phyloP scores from a whole-genome alignment of 2,888 invertebrate species.

The Thymelicus sylvestris region DNA sequence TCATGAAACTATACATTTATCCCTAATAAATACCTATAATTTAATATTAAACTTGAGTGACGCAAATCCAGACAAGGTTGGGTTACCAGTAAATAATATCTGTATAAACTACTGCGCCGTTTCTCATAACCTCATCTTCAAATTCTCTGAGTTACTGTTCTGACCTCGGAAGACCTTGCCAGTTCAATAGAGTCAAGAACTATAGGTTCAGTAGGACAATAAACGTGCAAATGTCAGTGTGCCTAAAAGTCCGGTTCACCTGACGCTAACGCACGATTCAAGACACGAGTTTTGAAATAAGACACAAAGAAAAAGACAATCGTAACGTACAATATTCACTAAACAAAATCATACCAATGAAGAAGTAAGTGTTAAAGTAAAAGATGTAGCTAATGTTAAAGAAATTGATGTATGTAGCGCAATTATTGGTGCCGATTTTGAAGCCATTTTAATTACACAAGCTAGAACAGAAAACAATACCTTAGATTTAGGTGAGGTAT shows the following conservation, averaged over 20 bases:
- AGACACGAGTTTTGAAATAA: background rate
- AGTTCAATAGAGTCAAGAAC: slow-evolving; percentile 34
- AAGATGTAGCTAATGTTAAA: too few relatives aligned
- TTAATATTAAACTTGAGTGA: background rate
- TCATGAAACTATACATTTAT: background rate
- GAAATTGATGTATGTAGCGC: too few relatives aligned
- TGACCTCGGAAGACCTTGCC: slow-evolving; percentile 26
- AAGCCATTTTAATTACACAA: background rate
- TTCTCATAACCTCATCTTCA: slow-evolving; percentile 31
- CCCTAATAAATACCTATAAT: background rate
- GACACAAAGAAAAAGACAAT: background rate
- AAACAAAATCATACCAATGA: background rate
- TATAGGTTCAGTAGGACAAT: slow-evolving; percentile 35
- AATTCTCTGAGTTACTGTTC: slow-evolving; percentile 16
- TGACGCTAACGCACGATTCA: background rate
- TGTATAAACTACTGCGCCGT: background rate
- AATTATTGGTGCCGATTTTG: too few relatives aligned
- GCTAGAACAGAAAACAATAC: background rate
- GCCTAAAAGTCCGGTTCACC: slow-evolving; percentile 15
- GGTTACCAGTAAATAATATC: background rate
- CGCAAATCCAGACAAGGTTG: background rate
- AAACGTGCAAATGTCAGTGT: slow-evolving; percentile 29
- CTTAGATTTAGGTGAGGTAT: background rate
- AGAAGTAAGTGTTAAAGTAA: background rate
- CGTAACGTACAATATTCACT: too few relatives aligned